These are phyloP conservation scores for Tetragonula carbonaria DNA, from an alignment of 2,888 invertebrate genomes.

Conservation along the genomic window DNA sequence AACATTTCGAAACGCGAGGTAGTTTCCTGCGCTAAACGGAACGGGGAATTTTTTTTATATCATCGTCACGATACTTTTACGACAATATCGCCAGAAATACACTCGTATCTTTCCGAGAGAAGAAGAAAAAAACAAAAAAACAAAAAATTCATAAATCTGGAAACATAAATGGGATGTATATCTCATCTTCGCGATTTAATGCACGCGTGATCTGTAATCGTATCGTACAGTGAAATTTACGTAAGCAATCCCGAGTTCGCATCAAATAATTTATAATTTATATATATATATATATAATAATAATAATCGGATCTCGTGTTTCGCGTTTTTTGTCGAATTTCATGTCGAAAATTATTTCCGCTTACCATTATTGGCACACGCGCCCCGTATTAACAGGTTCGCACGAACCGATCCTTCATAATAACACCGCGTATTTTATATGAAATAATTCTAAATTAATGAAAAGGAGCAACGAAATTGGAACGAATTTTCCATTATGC, in stretches of 20 bases:
- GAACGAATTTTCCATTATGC: too few relatives aligned
- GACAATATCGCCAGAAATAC: not conserved
- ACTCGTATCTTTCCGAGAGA: not conserved
- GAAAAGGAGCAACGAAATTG: too few relatives aligned
- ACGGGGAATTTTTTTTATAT: not conserved
- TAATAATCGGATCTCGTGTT: not conserved
- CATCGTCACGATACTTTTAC: not conserved
- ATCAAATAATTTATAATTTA: conserved; percentile 8
- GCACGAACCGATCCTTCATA: not conserved
- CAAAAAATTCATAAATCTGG: not conserved
- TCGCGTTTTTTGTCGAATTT: not conserved
- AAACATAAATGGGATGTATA: not conserved
- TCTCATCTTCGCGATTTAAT: not conserved
- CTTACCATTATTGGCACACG: not conserved
- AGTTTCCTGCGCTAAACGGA: not conserved
- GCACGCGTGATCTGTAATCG: not conserved
- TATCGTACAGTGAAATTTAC: not conserved
- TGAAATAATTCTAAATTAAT: conserved; percentile 8
- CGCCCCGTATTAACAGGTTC: not conserved
- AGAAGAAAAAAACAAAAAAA: not conserved
- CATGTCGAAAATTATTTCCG: not conserved
- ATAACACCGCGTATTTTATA: not conserved
- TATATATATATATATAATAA: too few relatives aligned
- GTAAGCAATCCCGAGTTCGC: not conserved
- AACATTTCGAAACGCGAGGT: too few relatives aligned